phyloP scores from a whole-genome alignment of 2,888 invertebrate species.

The Argyresthia albistria region DNA sequence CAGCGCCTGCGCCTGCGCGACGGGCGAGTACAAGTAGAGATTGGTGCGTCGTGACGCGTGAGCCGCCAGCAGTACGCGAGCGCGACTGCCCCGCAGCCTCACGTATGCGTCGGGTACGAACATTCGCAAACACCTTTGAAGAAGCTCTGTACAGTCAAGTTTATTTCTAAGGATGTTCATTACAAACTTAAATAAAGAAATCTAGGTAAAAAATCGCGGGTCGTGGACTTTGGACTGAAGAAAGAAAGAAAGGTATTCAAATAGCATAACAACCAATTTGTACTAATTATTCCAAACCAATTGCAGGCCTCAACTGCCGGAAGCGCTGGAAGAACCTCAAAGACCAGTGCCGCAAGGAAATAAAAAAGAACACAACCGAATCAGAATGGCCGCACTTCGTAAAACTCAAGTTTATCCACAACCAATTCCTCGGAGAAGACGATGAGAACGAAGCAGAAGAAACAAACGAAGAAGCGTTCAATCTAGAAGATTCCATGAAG shows the following conservation, averaged over 20 bases:
- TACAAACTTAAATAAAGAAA: too few relatives aligned
- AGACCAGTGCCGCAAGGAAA: conserved; percentile 64
- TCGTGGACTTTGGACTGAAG: neutral
- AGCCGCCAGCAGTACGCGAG: too few relatives aligned
- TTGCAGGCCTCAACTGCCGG: conserved; percentile 57
- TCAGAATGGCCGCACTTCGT: conserved; percentile 62
- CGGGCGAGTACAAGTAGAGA: too few relatives aligned
- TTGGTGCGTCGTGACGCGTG: too few relatives aligned
- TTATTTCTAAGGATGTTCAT: too few relatives aligned
- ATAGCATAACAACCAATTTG: too few relatives aligned
- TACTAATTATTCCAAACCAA: neutral
- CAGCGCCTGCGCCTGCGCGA: too few relatives aligned
- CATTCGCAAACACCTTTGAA: too few relatives aligned
- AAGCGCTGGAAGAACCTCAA: conserved; percentile 67
- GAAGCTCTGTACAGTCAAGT: too few relatives aligned
- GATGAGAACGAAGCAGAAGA: conserved; percentile 43
- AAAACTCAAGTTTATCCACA: conserved; percentile 54
- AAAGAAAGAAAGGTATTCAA: too few relatives aligned
- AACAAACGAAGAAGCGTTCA: conserved; percentile 48
- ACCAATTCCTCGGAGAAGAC: conserved; percentile 54
- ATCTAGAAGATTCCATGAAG: conserved; percentile 53
- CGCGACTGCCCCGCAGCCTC: too few relatives aligned
- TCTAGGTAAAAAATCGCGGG: neutral
- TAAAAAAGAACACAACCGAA: conserved; percentile 49
- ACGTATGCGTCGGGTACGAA: too few relatives aligned